Percentiles rank a stretch among this genome's conserved stretches.
Evolutionary conservation across 2,113 vertebrate species (phyloP).

Genomic region (Gavialis gangeticus): DNA sequence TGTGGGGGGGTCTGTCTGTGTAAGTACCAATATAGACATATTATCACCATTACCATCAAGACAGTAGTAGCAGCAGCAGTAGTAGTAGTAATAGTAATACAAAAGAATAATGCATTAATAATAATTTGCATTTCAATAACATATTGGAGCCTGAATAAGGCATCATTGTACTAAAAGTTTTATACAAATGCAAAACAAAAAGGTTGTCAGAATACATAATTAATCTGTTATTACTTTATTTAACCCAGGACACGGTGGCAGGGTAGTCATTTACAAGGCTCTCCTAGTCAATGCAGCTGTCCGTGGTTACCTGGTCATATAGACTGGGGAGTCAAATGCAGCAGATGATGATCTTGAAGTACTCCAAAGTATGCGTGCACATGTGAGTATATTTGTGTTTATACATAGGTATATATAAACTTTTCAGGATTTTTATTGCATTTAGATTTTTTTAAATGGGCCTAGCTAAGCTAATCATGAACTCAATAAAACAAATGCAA

Average conservation of each 20-base stretch:
- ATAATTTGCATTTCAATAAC: constrained; percentile 15
- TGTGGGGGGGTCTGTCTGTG: not conserved
- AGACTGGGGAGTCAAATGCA: too few relatives aligned
- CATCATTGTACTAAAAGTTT: not conserved
- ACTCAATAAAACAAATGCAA: constrained; percentile 42
- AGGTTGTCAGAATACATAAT: not conserved
- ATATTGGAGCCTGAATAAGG: not conserved
- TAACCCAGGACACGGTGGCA: not conserved
- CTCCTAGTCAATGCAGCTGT: too few relatives aligned
- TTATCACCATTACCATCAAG: not conserved
- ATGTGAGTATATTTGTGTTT: too few relatives aligned
- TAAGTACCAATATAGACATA: not conserved
- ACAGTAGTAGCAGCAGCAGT: too few relatives aligned
- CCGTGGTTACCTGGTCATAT: too few relatives aligned
- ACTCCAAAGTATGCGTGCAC: constrained; percentile 11
- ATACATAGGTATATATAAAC: not conserved
- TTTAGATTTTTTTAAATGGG: constrained; percentile 36
- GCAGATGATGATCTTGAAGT: not conserved
- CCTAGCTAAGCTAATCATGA: constrained; percentile 26
- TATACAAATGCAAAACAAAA: not conserved
- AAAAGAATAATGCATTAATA: not conserved
- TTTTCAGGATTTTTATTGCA: not conserved
- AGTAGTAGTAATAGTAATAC: too few relatives aligned
- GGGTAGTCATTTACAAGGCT: too few relatives aligned
- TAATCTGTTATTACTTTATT: not conserved